phyloP scores from a whole-genome alignment of 2,888 invertebrate species.

The Erebia aethiops region DNA sequence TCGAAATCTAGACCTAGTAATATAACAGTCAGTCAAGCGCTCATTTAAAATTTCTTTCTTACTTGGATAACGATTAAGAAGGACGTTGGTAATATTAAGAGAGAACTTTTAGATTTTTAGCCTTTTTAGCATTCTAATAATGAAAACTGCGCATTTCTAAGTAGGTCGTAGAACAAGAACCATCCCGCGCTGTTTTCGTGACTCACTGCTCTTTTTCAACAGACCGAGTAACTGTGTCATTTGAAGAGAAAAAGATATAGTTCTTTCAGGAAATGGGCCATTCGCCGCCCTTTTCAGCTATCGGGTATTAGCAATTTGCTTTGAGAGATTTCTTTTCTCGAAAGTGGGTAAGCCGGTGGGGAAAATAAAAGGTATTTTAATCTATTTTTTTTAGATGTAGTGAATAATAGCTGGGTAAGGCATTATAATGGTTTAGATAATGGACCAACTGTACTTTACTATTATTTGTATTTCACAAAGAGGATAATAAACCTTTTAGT shows the following conservation, averaged over 20 bases:
- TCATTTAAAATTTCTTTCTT: no score
- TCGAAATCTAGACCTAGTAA: no score
- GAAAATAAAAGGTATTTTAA: conserved; percentile 22
- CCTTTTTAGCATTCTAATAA: conserved; percentile 9
- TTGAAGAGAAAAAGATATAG: conserved; percentile 65
- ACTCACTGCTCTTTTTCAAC: conserved; percentile 36
- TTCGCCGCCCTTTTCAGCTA: conserved; percentile 69
- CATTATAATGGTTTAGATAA: conserved; percentile 12
- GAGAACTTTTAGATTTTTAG: conserved; percentile 9
- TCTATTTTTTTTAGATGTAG: conserved; percentile 4
- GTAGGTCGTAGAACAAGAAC: conserved; percentile 35
- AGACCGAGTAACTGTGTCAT: conserved; percentile 37
- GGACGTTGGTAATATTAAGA: neutral
- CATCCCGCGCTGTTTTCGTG: conserved; percentile 30
- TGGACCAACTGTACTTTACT: conserved; percentile 1
- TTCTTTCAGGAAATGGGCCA: conserved; percentile 70
- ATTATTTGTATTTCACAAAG: conserved; percentile 1
- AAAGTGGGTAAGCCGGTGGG: conserved; percentile 19
- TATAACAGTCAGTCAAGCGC: no score
- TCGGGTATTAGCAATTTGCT: conserved; percentile 75
- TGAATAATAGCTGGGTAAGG: conserved; percentile 7
- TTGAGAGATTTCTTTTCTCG: conserved; percentile 53
- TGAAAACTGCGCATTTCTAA: conserved; percentile 23
- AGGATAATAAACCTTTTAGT: neutral
- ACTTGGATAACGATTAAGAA: neutral